Percentiles rank a stretch among this genome's conserved stretches.
phyloP scores from a whole-genome alignment of 2,113 vertebrate species.

The crab-eating macaque (Macaca fascicularis) region DNA sequence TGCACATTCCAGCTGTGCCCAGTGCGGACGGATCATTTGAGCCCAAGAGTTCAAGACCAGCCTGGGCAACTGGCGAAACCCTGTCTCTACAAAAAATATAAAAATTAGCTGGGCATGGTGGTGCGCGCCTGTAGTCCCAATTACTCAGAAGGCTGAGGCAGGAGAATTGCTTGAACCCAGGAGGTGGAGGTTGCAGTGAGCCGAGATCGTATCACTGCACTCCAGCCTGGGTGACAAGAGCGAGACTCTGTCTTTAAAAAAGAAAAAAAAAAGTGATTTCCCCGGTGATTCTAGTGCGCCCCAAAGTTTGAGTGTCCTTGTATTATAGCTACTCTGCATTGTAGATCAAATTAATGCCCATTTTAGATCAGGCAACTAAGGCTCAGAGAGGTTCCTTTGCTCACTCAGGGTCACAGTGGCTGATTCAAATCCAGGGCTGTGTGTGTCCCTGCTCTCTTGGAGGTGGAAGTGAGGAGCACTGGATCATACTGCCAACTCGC shows the following conservation, averaged over 20 bases:
- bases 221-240: too few relatives aligned
- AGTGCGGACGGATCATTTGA: too few relatives aligned
- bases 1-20: too few relatives aligned
- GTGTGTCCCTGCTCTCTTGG: background rate
- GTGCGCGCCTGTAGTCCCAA: background rate
- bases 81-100: too few relatives aligned
- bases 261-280: too few relatives aligned
- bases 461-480: background rate
- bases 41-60: too few relatives aligned
- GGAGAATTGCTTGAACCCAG: too few relatives aligned
- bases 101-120: background rate
- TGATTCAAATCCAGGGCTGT: background rate
- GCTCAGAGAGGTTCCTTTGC: background rate
- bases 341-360: background rate
- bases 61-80: too few relatives aligned
- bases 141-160: too few relatives aligned
- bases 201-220: fast-evolving
- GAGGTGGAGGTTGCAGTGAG: too few relatives aligned
- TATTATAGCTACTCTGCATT: background rate
- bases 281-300: background rate
- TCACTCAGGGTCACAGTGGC: background rate
- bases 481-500: background rate
- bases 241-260: too few relatives aligned
- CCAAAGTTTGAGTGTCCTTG: background rate
- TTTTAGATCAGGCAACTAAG: background rate